Base-by-base conservation (phyloP, 2,888 invertebrate species). In the Netelia virgata region DNA sequence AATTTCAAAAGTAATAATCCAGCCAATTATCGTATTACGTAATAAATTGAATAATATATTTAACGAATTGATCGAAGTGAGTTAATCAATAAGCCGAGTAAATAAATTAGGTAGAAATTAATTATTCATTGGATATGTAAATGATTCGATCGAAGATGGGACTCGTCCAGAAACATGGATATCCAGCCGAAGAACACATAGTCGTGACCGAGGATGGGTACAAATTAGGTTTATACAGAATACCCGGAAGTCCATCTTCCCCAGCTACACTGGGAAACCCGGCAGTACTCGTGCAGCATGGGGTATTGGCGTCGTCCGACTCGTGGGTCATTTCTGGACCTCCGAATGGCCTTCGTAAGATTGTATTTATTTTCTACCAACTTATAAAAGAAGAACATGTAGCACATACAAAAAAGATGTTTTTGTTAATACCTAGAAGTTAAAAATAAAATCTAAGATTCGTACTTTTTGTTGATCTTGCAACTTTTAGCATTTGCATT, bases 401-500 rank as follows among this genome's bases (percentile, higher is more conserved):
- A 36, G 6, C 36, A 6, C 6, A 6, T 36, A 36, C 36, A 36
- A 36, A 6, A 36, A 36, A 36, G 2, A 36, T 6, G 36, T 47
- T 14, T 47, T 53, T 36, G 63, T 50, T 6, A n/a, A 53, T 50
- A n/a, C 14, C 14, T 53, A 36, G 3, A 57, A 43, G 0, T 11
- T n/a, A 8, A 18, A 20, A 64, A 43, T 36, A 36, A 72, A 61
- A 53, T 50, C 14, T 16, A 16, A 2, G n/a, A 1, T 47, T 55
- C 14, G 11, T 72, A 9, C 9, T 36, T 61, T 50, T 50, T 53
- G 10, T n/a, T 50, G 28, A 8, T 36, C 36, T 36, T 36, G 10
- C 14, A 43, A 50, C 11, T 55, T 41, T 28, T 23, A 83, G 83
- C 83, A 73, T 82, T 94, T 81, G 86, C 95, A 1, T 89, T 95